Percentiles rank a stretch among this genome's conserved stretches.
Evolutionary conservation across 1,140 invertebrate genomes (phyloP).

Genomic region (Danaus melanippus): DNA sequence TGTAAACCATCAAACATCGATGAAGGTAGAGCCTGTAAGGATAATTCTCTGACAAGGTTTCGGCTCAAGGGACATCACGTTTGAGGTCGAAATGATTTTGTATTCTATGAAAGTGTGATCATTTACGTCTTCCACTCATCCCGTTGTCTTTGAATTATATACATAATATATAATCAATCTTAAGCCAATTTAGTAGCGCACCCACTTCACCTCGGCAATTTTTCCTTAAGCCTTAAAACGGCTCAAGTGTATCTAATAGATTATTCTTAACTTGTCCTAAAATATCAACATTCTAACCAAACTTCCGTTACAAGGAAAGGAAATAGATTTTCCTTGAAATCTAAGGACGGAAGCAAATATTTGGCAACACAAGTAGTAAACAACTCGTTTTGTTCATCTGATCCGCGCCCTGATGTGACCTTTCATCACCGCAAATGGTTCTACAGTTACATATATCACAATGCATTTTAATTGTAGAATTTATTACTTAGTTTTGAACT

Average conservation of each 20-base stretch:
- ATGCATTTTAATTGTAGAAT: slow-evolving; percentile 6
- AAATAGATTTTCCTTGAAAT: slow-evolving; percentile 41
- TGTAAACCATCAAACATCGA: no score
- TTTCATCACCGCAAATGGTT: slow-evolving; percentile 7
- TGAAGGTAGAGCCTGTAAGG: background rate
- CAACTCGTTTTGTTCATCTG: slow-evolving; percentile 9
- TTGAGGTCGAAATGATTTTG: slow-evolving; percentile 34
- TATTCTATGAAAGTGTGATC: slow-evolving; percentile 27
- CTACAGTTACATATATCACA: slow-evolving; percentile 3
- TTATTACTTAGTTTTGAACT: no score
- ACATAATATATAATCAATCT: no score
- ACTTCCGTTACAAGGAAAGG: slow-evolving; percentile 41
- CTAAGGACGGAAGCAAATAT: slow-evolving; percentile 32
- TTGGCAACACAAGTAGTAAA: slow-evolving; percentile 12
- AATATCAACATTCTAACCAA: slow-evolving; percentile 52
- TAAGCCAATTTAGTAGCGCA: no score
- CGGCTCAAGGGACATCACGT: slow-evolving; percentile 46
- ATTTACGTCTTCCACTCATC: slow-evolving; percentile 13
- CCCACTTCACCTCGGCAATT: no score
- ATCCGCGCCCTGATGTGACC: slow-evolving; percentile 4
- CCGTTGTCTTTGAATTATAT: slow-evolving; percentile 6
- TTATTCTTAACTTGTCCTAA: slow-evolving; percentile 3
- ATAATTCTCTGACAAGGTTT: slow-evolving; percentile 26
- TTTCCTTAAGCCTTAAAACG: no score
- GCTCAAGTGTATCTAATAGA: no score